These are phyloP conservation scores for Ceyx cyanopectus DNA, from an alignment of 2,113 vertebrate genomes.

Conservation along the genomic window DNA sequence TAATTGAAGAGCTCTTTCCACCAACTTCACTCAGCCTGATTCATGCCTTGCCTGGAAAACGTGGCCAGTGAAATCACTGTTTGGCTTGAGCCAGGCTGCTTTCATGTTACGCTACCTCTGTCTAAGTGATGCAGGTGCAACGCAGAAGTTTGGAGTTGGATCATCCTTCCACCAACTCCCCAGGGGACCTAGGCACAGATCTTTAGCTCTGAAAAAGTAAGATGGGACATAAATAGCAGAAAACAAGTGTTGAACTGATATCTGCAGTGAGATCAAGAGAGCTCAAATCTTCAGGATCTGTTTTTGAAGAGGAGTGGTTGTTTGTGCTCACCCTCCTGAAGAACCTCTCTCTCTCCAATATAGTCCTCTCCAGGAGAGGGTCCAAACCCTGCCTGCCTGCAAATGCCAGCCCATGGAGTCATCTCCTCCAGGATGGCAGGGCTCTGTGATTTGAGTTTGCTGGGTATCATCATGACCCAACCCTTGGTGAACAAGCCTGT, in stretches of 20 bases:
- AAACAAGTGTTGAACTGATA: accelerated
- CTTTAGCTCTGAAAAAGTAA: not conserved
- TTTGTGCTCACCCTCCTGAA: not conserved
- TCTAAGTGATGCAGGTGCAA: not conserved
- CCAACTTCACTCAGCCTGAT: not conserved
- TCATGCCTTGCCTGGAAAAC: not conserved
- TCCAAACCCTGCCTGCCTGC: not conserved
- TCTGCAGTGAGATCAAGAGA: accelerated
- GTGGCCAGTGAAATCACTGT: not conserved
- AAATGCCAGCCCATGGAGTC: not conserved
- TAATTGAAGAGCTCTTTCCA: not conserved
- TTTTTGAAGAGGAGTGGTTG: not conserved
- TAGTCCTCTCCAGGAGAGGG: accelerated
- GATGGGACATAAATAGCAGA: not conserved
- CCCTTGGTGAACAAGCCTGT: not conserved
- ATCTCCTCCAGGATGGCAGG: not conserved
- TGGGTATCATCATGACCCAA: not conserved
- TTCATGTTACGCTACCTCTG: not conserved
- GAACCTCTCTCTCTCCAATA: not conserved
- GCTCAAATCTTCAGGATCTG: accelerated
- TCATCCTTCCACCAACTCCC: not conserved
- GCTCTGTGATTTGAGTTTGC: not conserved
- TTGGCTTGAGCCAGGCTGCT: not conserved
- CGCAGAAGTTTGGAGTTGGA: not conserved
- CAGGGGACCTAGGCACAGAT: not conserved